Base-by-base conservation (phyloP, 2,888 invertebrate species). In the Trachelus tabidus region DNA sequence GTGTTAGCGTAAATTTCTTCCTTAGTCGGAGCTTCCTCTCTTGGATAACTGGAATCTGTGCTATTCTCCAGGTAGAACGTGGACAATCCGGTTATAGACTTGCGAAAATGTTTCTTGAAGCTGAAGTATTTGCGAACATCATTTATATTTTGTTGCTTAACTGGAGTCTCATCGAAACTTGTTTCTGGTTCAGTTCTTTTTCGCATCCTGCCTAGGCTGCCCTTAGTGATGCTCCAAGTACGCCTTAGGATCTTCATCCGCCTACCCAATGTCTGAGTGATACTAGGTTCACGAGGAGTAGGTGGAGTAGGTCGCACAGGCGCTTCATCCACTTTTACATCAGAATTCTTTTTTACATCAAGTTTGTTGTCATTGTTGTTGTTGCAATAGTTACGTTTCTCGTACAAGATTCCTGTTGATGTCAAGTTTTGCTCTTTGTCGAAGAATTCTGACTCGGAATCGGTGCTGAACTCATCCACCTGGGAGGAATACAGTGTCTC, bases 171-270 rank as follows among this genome's bases (percentile, higher is more conserved):
- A 2, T 35, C 35, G 68, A 76, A 76, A 37, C 73, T 74, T 15
- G 34, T 34, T 12, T 79, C 76, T 4, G 71, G 40, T 33, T 79
- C 79, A 4, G 88, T 86, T 77, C 88, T 87, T 31, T 88, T 83
- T 23, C 89, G 81, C 76, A 90, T 90, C 1, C 89, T 86, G 4
- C 89, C 90, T 3, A 91, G 82, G 40, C 90, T 91, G 3, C 89
- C 90, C 79, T 91, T 91, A 30, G 91, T 91, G 71, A 91, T 89
- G 79, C 90, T 91, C 91, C 91, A 91, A 0, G 90, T 91, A 73
- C 91, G 84, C 11, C 89, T 83, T 0, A 91, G 81, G 83, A 91
- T 89, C 76, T 89, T 90, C 82, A 91, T 90, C 73, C 87, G 84
- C n/a, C 85, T 86, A 4, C 90, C 90, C 6, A 91, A 80, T 3